Evolutionary conservation across 2,113 vertebrate species (phyloP).

Genomic region (Seriola quinqueradiata): DNA sequence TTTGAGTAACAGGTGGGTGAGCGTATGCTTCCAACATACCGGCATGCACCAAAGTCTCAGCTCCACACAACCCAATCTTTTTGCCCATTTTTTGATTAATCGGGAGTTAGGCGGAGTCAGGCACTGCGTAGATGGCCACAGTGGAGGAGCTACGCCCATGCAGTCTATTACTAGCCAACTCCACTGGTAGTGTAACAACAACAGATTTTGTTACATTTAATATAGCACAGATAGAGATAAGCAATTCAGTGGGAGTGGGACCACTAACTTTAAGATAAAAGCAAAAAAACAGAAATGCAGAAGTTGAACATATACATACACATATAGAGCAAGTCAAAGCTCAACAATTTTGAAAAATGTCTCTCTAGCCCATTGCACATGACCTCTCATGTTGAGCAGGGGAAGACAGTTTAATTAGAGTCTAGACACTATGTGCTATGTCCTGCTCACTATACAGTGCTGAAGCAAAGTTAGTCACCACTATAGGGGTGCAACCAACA

Average conservation of each 20-base stretch:
- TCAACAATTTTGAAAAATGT: neutral
- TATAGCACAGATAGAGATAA: neutral
- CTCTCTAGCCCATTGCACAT: neutral
- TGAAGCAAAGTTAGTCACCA: constrained; percentile 10
- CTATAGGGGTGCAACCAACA: neutral
- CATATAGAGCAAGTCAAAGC: neutral
- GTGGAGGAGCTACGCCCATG: no score
- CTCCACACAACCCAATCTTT: no score
- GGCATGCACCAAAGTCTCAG: no score
- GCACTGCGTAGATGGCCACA: no score
- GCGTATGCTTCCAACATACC: no score
- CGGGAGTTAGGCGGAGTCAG: no score
- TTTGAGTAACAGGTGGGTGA: no score
- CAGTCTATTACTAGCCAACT: no score
- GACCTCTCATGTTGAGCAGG: constrained; percentile 24
- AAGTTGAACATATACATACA: constrained; percentile 2
- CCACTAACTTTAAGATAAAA: constrained; percentile 3
- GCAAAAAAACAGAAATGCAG: constrained; percentile 4
- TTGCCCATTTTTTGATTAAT: no score
- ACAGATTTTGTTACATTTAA: constrained; percentile 17
- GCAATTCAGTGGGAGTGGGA: constrained; percentile 12
- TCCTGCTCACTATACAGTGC: neutral
- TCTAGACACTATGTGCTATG: neutral
- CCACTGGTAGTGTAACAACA: neutral
- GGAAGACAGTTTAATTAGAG: constrained; percentile 36